A percentile compares a stretch with the other conserved stretches of the same genome.
phyloP scores from a whole-genome alignment of 37 sponge, comb jelly and placozoan species.

The Lycopodina hypogea region DNA sequence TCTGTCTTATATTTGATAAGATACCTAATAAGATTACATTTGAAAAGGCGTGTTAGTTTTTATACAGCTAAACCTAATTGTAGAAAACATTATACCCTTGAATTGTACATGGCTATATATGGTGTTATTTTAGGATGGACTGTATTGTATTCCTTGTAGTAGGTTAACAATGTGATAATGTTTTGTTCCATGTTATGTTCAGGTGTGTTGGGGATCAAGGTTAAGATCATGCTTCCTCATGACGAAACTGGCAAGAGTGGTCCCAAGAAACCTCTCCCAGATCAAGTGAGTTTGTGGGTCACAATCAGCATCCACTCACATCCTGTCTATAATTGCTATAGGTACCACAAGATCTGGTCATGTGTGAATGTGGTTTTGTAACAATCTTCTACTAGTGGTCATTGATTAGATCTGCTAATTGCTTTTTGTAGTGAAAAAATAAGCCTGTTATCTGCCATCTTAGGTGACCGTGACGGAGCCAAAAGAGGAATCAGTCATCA shows the following conservation, averaged over 20 bases:
- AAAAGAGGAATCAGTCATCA: slow-evolving; percentile 67
- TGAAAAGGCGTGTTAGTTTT: no score
- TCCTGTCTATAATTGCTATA: neutral
- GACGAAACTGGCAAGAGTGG: slow-evolving; percentile 95
- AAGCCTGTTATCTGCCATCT: no score
- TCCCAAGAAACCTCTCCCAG: slow-evolving; percentile 96
- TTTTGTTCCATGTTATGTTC: neutral
- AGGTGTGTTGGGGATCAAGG: slow-evolving; percentile 98
- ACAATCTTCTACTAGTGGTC: neutral
- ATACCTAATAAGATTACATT: no score
- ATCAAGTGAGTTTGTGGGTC: slow-evolving; percentile 83
- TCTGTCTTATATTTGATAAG: no score
- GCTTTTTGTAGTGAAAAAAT: no score
- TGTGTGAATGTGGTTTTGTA: neutral
- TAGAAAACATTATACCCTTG: no score
- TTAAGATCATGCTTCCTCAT: slow-evolving; percentile 98
- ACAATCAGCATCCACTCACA: neutral
- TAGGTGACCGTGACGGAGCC: slow-evolving; percentile 92
- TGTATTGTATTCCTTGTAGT: no score
- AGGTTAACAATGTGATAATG: neutral
- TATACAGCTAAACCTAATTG: no score
- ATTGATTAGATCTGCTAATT: neutral
- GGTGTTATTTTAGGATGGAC: no score
- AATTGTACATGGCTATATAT: no score
- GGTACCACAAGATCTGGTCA: neutral